A percentile compares a stretch with the other conserved stretches of the same genome.
These are phyloP conservation scores for Drosophila fungiperda DNA, from an alignment of 2,888 invertebrate genomes.

Conservation along the genomic window DNA sequence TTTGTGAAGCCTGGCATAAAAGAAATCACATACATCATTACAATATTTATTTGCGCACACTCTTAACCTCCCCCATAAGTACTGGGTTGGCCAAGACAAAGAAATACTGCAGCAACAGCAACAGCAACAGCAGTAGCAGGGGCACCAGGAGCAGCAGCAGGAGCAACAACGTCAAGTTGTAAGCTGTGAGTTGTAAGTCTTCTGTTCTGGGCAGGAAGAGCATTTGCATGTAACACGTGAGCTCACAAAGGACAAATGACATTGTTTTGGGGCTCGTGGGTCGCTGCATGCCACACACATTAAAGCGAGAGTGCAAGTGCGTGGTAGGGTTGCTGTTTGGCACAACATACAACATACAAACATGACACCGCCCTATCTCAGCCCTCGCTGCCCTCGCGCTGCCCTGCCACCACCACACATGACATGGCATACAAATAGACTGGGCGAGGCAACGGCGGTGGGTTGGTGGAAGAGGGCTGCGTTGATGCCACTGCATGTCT, in stretches of 20 bases:
- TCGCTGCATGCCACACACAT: constrained; percentile 72
- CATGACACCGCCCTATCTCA: constrained; percentile 11
- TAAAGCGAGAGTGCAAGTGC: constrained; percentile 75
- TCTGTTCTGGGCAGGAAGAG: constrained; percentile 64
- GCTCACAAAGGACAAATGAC: constrained; percentile 77
- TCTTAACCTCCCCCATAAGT: constrained; percentile 53
- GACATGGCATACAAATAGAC: constrained; percentile 59
- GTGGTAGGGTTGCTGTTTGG: constrained; percentile 47
- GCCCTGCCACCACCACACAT: constrained; percentile 27
- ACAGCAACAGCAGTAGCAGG: constrained; percentile 28
- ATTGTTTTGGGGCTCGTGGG: constrained; percentile 69
- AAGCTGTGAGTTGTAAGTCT: constrained; percentile 51
- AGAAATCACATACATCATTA: constrained; percentile 78
- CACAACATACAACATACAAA: constrained; percentile 34
- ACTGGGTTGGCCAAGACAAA: constrained; percentile 43
- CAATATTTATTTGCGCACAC: constrained; percentile 75
- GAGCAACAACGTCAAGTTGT: constrained; percentile 41
- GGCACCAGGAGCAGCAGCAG: constrained; percentile 31
- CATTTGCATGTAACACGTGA: constrained; percentile 79
- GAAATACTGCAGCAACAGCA: constrained; percentile 21
- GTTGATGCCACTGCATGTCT: constrained; percentile 59
- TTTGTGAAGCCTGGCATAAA: constrained; percentile 56
- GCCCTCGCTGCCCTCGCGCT: constrained; percentile 6
- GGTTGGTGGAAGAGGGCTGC: constrained; percentile 10
- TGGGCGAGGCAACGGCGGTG: constrained; percentile 11